Percentiles rank a stretch among this genome's conserved stretches.
These are phyloP conservation scores for Drosophila falleni DNA, from an alignment of 2,888 invertebrate species.

Conservation along the genomic window DNA sequence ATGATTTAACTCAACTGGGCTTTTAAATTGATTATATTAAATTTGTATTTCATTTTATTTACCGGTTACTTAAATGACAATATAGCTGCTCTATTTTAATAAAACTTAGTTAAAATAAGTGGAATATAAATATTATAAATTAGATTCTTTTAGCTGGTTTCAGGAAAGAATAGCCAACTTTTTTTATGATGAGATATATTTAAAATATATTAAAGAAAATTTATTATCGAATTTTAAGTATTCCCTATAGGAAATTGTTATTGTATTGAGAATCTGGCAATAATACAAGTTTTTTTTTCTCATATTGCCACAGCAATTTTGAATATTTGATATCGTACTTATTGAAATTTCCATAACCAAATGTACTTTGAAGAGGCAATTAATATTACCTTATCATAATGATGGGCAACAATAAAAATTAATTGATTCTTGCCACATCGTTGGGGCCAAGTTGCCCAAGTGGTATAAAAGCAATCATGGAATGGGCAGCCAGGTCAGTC, in stretches of 20 bases:
- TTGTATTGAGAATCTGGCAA: not conserved
- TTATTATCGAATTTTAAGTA: not conserved
- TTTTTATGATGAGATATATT: not conserved
- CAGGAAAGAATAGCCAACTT: too few species aligned
- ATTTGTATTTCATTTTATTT: too few species aligned
- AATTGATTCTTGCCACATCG: slow-evolving; percentile 58
- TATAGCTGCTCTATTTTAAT: too few species aligned
- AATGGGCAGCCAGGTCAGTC: slow-evolving; percentile 2
- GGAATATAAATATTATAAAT: too few species aligned
- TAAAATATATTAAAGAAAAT: too few species aligned
- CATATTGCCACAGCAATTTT: not conserved
- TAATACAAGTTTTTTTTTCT: not conserved
- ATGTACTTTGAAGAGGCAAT: slow-evolving; percentile 6
- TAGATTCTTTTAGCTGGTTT: too few species aligned
- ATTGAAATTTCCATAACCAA: slow-evolving; percentile 6
- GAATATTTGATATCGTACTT: not conserved
- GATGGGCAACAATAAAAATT: slow-evolving; percentile 22
- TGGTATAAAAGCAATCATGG: slow-evolving; percentile 52
- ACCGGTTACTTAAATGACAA: too few species aligned
- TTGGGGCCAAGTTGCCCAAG: slow-evolving; percentile 12
- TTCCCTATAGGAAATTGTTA: not conserved
- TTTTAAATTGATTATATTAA: not conserved
- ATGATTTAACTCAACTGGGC: not conserved
- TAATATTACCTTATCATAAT: slow-evolving; percentile 36
- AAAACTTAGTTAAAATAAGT: too few species aligned